phyloP scores from a whole-genome alignment of 2,113 vertebrate genomes.

The Corydoras maculifer region DNA sequence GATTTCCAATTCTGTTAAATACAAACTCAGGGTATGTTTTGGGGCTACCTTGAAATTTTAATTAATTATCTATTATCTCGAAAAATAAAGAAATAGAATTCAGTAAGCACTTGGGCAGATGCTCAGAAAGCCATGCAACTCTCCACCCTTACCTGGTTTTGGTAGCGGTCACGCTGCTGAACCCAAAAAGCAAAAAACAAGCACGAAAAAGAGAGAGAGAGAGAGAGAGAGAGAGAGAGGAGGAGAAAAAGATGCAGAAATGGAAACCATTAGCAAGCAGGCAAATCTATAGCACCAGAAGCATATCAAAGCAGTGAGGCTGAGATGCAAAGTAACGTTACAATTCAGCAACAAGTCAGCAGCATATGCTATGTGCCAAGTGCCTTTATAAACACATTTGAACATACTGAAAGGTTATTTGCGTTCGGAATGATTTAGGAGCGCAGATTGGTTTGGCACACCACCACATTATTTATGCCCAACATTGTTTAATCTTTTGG shows the following conservation, averaged over 20 bases:
- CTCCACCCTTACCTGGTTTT: slow-evolving; percentile 63
- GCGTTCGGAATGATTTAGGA: too few species aligned
- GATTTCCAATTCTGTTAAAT: too few species aligned
- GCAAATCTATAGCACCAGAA: slow-evolving; percentile 3
- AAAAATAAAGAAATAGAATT: neutral
- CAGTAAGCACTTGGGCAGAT: neutral
- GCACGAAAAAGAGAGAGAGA: slow-evolving; percentile 32
- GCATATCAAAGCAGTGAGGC: neutral
- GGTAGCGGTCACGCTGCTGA: slow-evolving; percentile 52
- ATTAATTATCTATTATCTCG: neutral
- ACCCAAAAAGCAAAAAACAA: slow-evolving; percentile 49
- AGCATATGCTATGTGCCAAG: too few species aligned
- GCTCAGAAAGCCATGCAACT: neutral
- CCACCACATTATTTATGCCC: too few species aligned
- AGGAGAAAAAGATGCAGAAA: slow-evolving; percentile 17
- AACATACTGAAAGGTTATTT: too few species aligned
- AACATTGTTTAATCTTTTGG: too few species aligned
- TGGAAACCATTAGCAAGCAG: slow-evolving; percentile 19
- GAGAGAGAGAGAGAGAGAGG: slow-evolving; percentile 34
- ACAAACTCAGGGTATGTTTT: too few species aligned
- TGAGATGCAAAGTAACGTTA: neutral
- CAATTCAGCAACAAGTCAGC: too few species aligned
- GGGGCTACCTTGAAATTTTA: too few species aligned
- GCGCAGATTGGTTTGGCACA: too few species aligned
- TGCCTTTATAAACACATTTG: too few species aligned